phyloP scores from a whole-genome alignment of 2,113 vertebrate species.

The Gopherus evgoodei region DNA sequence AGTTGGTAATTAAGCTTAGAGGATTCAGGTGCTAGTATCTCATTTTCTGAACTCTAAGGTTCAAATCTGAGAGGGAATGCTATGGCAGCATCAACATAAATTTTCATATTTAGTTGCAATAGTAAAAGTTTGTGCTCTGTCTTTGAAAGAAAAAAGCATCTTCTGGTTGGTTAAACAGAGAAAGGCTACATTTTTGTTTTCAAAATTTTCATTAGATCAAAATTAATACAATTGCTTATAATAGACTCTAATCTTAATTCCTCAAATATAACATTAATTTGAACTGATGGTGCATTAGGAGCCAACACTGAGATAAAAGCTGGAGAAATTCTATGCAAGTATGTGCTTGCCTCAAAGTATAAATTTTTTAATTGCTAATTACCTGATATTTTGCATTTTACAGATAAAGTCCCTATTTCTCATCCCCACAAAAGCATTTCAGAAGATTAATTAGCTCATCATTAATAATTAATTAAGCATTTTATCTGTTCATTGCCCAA shows the following conservation, averaged over 20 bases:
- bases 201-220: not conserved
- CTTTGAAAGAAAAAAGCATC: not conserved
- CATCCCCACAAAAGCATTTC: slow-evolving; percentile 37
- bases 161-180: not conserved
- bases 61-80: too few relatives aligned
- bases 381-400: slow-evolving; percentile 38
- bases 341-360: not conserved
- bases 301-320: not conserved
- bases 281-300: not conserved
- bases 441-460: slow-evolving; percentile 51
- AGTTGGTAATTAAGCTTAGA: too few relatives aligned
- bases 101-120: not conserved
- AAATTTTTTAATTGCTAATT: slow-evolving; percentile 46
- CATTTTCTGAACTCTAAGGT: too few relatives aligned
- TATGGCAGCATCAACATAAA: not conserved
- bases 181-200: not conserved
- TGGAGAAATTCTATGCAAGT: not conserved
- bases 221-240: not conserved
- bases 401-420: slow-evolving; percentile 35
- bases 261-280: not conserved
- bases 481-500: slow-evolving; percentile 50
- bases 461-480: slow-evolving; percentile 68
- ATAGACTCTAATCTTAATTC: not conserved
- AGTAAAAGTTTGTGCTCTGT: not conserved
- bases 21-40: too few relatives aligned